These are phyloP conservation scores for Cantharis flavilabris DNA, from an alignment of 2,888 invertebrate genomes.

Conservation along the genomic window DNA sequence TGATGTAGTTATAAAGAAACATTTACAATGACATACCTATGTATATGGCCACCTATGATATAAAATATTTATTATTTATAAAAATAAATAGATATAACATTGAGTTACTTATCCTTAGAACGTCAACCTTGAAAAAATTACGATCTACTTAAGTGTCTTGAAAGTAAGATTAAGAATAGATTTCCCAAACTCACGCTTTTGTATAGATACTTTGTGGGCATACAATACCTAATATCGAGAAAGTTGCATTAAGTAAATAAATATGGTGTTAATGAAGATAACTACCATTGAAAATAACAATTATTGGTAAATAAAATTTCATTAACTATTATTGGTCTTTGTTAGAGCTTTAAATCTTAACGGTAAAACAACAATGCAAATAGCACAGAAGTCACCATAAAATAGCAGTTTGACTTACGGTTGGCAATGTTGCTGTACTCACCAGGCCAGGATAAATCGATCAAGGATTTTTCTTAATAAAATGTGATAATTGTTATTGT, in stretches of 20 bases:
- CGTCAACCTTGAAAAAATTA: conserved; percentile 23
- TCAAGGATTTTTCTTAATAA: background rate
- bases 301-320: background rate
- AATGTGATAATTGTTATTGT: background rate
- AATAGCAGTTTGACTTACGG: background rate
- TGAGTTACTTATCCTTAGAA: conserved; percentile 3
- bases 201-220: conserved; percentile 9
- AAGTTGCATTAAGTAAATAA: conserved; percentile 8
- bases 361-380: background rate
- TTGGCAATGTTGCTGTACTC: background rate
- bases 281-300: background rate
- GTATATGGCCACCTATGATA: background rate
- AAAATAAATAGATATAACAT: background rate
- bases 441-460: background rate
- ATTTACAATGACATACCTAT: background rate
- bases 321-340: background rate
- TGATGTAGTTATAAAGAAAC: background rate
- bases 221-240: conserved; percentile 8
- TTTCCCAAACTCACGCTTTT: conserved; percentile 27
- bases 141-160: conserved; percentile 18
- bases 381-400: background rate
- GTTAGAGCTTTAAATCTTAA: background rate
- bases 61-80: background rate
- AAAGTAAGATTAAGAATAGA: conserved; percentile 19
- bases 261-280: background rate